Evolutionary conservation across 1,140 invertebrate genomes (phyloP), one percentile per base, ranked within the genome.

Genomic region (Drosophila parvula): DNA sequence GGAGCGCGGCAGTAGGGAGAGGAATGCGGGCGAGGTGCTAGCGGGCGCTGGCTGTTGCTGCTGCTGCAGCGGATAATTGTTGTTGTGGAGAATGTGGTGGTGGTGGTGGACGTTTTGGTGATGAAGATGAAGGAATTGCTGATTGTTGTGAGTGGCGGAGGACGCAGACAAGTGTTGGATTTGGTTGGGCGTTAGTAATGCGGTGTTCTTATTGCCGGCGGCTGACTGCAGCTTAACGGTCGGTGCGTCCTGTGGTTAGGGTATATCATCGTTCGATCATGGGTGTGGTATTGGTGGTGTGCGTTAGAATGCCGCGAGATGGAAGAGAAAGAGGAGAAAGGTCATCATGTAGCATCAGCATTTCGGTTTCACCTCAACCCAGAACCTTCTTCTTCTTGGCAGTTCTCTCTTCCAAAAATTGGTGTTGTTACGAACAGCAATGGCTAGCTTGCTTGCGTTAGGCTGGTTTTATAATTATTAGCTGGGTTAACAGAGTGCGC

Each of bases 1-100:
- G 62, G 93, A 93, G 70, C 94, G 91, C 58, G 94, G 94, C 58
- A 94, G 85, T 5, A 93, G 92, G 79, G 93, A 93, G 8, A 95
- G 92, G 73, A 92, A 92, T 74, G 91, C 91, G 56, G 91, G 91
- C 74, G 86, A 92, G 48, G 83, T 41, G 80, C 58, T 83, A 47
- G 79, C 71, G 74, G 77, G 70, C 69, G 71, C 67, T 68, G 81
- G 76, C 69, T 79, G 81, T 67, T 78, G 85, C 50, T 81, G 79
- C 16, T 78, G 85, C 50, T 81, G 79, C 16, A 53, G 71, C 68
- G 81, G 77, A 64, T 81, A 79, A 56, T 86, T 85, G 74, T 77
- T 84, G 76, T 77, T 88, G 85, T 80, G 73, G 59, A 53, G 75
- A 22, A 71, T 73, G 45, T 64, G 61, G 41, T 50, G 68, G 38